Base-by-base conservation (phyloP, 2,797 vertebrate species). In the Sebastes ruberrimus region DNA sequence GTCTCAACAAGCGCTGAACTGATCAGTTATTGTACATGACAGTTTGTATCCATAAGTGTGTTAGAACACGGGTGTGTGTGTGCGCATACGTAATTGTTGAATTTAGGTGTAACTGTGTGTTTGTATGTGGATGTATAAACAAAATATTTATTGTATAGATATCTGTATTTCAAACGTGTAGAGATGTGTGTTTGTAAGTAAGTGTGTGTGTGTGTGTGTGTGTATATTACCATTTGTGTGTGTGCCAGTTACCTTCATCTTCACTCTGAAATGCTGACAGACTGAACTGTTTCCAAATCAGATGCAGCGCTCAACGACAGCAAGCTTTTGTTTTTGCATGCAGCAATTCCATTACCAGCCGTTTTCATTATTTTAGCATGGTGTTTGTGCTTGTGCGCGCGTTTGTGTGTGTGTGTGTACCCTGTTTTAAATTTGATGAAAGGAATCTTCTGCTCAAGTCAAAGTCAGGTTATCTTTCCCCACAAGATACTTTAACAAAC, bases 311-410 rank as follows among this genome's bases (percentile, higher is more conserved):
- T 88, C 84, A 84, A 85, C 82, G 27, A 81, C 86, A 80, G 83
- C 90, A 88, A 88, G 91, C 92, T 89, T 91, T 89, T 92, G 91
- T 91, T 91, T 95, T 94, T 93, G 89, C 91, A 92, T 95, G 92
- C 89, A 93, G 93, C 94, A 95, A 93, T 96, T 95, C 91, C 94
- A 95, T 96, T 95, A 96, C 80, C 82, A 78, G 92, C 86, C 16
- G 86, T 92, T 95, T 95, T 95, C 94, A 95, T 96, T 95, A 94
- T 95, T 94, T 94, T 90, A 93, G 81, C 86, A 84, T 90, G 81
- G 86, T 71, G 83, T 78, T 70, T 75, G 86, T 89, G 85, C 64
- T 33, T 66, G 80, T 84, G 86, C 38, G 60, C 18, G 59, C 2
- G 71, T 77, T 3, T 61, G 62, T 61, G 65, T 56, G 71, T 65